These are phyloP conservation scores for Drosophila busckii DNA, from an alignment of 1,140 invertebrate species.

Conservation along the genomic window DNA sequence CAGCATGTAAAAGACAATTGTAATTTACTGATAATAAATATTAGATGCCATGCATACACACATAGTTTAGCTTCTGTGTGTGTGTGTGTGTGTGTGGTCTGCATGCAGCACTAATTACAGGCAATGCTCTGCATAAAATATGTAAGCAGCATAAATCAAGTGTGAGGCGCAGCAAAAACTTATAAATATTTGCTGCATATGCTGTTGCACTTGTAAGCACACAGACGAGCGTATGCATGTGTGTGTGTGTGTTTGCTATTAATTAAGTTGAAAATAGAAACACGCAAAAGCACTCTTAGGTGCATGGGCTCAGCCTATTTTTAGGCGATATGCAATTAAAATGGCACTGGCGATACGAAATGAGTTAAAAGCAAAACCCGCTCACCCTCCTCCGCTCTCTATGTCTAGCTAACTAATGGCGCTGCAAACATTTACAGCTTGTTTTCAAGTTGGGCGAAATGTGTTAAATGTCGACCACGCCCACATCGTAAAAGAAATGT, in stretches of 20 bases:
- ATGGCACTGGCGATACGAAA: constrained; percentile 51
- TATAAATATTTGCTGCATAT: constrained; percentile 35
- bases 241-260: constrained; percentile 62
- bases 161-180: constrained; percentile 51
- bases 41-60: constrained; percentile 59
- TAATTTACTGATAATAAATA: constrained; percentile 76
- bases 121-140: constrained; percentile 70
- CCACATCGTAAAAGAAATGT: constrained; percentile 11
- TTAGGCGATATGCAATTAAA: constrained; percentile 70
- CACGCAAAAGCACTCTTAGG: constrained; percentile 73
- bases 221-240: constrained; percentile 30
- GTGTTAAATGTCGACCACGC: constrained; percentile 66
- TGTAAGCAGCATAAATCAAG: constrained; percentile 60
- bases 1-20: constrained; percentile 71
- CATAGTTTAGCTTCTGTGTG: no score
- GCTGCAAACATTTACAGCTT: constrained; percentile 67
- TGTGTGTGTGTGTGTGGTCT: constrained; percentile 1
- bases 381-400: neutral
- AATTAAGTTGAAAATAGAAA: constrained; percentile 74
- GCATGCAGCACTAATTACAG: constrained; percentile 62
- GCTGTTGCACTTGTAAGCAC: constrained; percentile 27
- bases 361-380: constrained; percentile 39
- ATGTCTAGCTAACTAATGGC: constrained; percentile 34
- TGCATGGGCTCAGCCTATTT: constrained; percentile 49
- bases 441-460: constrained; percentile 59